Evolutionary conservation across 2,888 invertebrate species (phyloP).

Genomic region (Chrysodeixis includens): DNA sequence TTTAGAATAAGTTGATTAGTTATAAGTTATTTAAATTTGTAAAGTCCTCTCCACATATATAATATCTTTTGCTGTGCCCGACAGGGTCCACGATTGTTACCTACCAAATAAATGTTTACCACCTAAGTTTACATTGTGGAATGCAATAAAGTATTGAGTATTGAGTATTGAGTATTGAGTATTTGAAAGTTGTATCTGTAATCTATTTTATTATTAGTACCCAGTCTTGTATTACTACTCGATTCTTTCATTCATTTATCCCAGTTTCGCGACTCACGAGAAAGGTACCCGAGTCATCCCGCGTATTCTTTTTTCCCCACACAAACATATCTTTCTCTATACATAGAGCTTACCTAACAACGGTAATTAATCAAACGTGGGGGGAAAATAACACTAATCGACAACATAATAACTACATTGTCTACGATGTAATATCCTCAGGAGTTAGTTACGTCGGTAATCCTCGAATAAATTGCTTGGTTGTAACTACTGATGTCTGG

Average conservation of each 20-base stretch:
- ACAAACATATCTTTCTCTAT: neutral
- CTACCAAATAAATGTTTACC: too few relatives aligned
- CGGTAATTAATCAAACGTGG: neutral
- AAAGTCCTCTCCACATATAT: too few relatives aligned
- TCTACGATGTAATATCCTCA: constrained; percentile 41
- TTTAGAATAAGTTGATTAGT: too few relatives aligned
- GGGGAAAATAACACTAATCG: constrained; percentile 16
- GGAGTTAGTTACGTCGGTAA: constrained; percentile 42
- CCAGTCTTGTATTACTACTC: neutral
- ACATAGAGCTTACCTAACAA: constrained; percentile 10
- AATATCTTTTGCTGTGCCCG: too few relatives aligned
- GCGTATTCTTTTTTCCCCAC: neutral
- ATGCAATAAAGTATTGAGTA: too few relatives aligned
- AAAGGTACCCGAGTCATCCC: neutral
- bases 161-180: too few relatives aligned
- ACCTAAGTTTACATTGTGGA: too few relatives aligned
- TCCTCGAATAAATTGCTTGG: constrained; percentile 53
- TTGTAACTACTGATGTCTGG: neutral
- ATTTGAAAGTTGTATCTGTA: too few relatives aligned
- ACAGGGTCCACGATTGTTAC: too few relatives aligned
- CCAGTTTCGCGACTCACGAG: neutral
- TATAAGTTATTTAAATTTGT: too few relatives aligned
- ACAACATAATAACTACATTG: constrained; percentile 16
- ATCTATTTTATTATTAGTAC: too few relatives aligned
- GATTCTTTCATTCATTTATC: neutral